Percentiles rank a stretch among this genome's conserved stretches.
Evolutionary conservation across 2,113 vertebrate genomes (phyloP).

Genomic region (Blennius ocellaris): DNA sequence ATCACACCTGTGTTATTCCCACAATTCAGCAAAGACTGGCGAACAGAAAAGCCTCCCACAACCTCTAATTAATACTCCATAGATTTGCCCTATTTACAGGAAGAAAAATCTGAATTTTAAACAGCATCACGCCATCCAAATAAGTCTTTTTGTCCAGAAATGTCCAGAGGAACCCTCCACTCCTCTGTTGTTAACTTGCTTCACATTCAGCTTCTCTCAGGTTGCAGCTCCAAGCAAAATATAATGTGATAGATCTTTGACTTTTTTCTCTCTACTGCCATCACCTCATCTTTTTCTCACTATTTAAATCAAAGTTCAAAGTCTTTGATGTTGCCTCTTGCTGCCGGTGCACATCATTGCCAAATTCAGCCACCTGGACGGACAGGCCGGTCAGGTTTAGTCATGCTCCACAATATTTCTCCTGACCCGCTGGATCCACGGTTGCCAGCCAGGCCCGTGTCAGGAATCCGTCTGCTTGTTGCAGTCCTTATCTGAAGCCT

Average conservation of each 20-base stretch:
- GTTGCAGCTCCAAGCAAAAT: not conserved
- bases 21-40: constrained; percentile 16
- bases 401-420: constrained; percentile 25
- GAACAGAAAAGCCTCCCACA: not conserved
- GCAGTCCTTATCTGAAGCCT: constrained; percentile 40
- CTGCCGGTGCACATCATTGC: constrained; percentile 12
- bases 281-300: not conserved
- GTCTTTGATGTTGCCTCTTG: constrained; percentile 20
- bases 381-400: constrained; percentile 16
- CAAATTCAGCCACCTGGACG: constrained; percentile 1
- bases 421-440: constrained; percentile 6
- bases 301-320: constrained; percentile 17
- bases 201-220: not conserved
- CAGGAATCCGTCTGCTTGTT: constrained; percentile 6
- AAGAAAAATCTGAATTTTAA: constrained; percentile 14
- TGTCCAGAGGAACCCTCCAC: not conserved
- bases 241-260: not conserved
- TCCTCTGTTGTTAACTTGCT: not conserved
- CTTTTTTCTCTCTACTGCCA: not conserved
- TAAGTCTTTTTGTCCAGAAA: not conserved
- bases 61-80: constrained; percentile 27
- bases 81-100: constrained; percentile 35
- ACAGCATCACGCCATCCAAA: constrained; percentile 2
- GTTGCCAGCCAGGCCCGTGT: constrained; percentile 16
- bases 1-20: not conserved